Evolutionary conservation across 1,140 invertebrate genomes (phyloP).

Genomic region (Sipha flava): DNA sequence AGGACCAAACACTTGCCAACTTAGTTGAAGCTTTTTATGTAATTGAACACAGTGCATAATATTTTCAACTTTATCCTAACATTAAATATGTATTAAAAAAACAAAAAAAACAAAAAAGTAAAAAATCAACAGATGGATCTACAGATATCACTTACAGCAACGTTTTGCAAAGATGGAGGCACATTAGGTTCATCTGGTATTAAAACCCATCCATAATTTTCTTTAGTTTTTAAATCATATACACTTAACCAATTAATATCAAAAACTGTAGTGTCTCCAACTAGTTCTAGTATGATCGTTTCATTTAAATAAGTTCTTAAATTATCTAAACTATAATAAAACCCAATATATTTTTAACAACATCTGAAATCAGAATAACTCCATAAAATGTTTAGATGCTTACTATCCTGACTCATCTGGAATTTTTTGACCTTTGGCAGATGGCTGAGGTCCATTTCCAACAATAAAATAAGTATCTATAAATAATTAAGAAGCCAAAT

Average conservation of each 20-base stretch:
- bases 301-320: constrained; percentile 62
- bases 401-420: constrained; percentile 89
- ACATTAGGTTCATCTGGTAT: constrained; percentile 75
- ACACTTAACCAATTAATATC: constrained; percentile 78
- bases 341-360: not conserved
- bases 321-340: constrained; percentile 55
- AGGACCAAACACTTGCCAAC: constrained; percentile 84
- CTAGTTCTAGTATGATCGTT: constrained; percentile 66
- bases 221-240: constrained; percentile 62
- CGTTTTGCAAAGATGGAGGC: constrained; percentile 65
- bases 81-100: not conserved
- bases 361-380: not conserved
- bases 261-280: constrained; percentile 73
- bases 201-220: constrained; percentile 67
- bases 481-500: not conserved
- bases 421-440: constrained; percentile 66
- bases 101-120: not conserved
- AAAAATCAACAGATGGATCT: not conserved
- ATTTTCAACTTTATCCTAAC: constrained; percentile 22
- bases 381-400: constrained; percentile 46
- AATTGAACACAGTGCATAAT: constrained; percentile 67
- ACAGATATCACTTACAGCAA: constrained; percentile 39
- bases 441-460: constrained; percentile 77
- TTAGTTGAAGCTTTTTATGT: constrained; percentile 71
- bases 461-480: constrained; percentile 76